Base-by-base conservation (phyloP, 2,113 vertebrate genomes). In the Hemibates koningsi region DNA sequence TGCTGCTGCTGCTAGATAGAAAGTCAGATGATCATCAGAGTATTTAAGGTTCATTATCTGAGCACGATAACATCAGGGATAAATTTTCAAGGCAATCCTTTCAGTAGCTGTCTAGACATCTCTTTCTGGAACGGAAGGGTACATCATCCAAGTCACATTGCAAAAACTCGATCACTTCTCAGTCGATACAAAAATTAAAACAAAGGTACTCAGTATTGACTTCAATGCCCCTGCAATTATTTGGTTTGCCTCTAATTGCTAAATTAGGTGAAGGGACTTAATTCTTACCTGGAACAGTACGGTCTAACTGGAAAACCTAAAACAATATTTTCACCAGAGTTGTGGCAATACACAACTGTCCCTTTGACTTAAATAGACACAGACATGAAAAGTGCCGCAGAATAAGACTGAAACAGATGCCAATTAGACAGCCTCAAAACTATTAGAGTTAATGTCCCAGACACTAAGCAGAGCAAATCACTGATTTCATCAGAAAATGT, bases 401-500 rank as follows among this genome's bases (percentile, higher is more conserved):
- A 85, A 59, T 43, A 29, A 84, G 19, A 81, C 34, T 21, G 27
- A 61, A 84, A 80, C 27, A 83, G 76, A 88, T 1, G 34, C 3
- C 57, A 82, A 82, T 61, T 2, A 17, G 53, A 87, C 68, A 85
- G 63, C 45, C 57, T 85, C 27, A 83, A 89, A 92, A 91, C 16
- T 79, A 89, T 92, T 86, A 86, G 54, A 88, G 82, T 59, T 78
- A 86, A 56, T 57, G 79, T 88, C 43, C 52, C 43, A 52, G 71
- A 88, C 81, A 61, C 50, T 59, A 63, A 88, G n/a, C 38, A 10
- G 38, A 88, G 57, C 21, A 66, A 83, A 89, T 89, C 76, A 81
- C 29, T 61, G 81, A 90, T 92, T 89, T 84, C 45, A 91, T 83
- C 83, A 86, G 54, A 34, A 92, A 90, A 91, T 87, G 41, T 59